Base-by-base conservation (phyloP, 2,888 invertebrate genomes). In the Ectemnius lituratus region DNA sequence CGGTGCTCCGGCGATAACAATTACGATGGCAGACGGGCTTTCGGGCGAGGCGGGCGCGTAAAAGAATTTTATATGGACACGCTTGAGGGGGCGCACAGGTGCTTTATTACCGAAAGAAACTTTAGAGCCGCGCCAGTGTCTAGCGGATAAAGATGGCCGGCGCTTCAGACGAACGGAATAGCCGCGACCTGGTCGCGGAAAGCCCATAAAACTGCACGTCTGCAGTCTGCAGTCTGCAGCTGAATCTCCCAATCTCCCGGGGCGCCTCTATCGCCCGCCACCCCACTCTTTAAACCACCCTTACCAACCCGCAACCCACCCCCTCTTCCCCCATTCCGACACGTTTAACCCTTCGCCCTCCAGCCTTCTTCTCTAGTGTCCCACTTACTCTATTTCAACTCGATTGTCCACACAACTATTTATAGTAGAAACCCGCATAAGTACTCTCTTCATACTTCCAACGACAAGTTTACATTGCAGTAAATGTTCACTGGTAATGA, bases 141-240 rank as follows among this genome's bases (percentile, higher is more conserved):
- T 69, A 37, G 66, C 71, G 62, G 70, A 69, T 71, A 64, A 71
- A 61, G 58, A 71, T 81, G 83, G 85, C 79, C 80, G 79, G 78
- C 52, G 81, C 83, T 76, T 80, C 80, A 85, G 87, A 85, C 84
- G 77, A 77, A 67, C 73, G 82, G 79, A 78, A 79, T 78, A 74
- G 81, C 79, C 78, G 71, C 82, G 83, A 81, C 83, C 87, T 78
- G 85, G 76, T 88, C 87, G 86, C 88, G 87, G 80, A 84, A 74
- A 86, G 70, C 81, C 85, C 88, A 85, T 88, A 89, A 89, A 88
- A 74, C 87, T 81, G 78, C 80, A 77, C 83, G 81, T 83, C 83
- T 77, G 70, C 76, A 75, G 73, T 83, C 83, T 77, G 70, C 76
- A 75, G 73, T 79, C 82, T 83, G 70, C 73, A 73, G 79, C 79